Conservation (phyloP, 2,113 vertebrate species). For the Diadophis punctatus region DNA sequence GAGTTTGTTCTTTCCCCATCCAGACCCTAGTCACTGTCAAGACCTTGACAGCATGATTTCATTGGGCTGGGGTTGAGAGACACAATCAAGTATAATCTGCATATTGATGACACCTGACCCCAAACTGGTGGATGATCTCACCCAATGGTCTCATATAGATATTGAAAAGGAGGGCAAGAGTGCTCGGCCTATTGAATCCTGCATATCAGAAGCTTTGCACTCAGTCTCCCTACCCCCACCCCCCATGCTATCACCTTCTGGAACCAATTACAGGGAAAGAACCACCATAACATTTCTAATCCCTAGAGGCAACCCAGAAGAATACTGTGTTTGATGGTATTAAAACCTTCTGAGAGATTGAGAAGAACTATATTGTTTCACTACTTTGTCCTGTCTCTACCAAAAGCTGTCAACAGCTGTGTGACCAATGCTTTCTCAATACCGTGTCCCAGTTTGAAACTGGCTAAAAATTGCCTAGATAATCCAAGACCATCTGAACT, state of each 20-base stretch:
- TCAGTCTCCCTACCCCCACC: background rate
- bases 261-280: background rate
- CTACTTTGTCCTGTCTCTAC: background rate
- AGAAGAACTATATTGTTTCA: background rate
- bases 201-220: background rate
- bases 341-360: background rate
- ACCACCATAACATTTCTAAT: background rate
- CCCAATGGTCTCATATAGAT: background rate
- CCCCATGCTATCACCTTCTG: background rate
- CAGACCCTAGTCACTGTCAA: background rate
- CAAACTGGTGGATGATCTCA: background rate
- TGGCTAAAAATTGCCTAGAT: background rate
- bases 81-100: background rate
- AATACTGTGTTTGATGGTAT: background rate
- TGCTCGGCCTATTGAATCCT: background rate
- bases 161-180: background rate
- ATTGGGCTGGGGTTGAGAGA: background rate
- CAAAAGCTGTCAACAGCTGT: background rate
- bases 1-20: background rate
- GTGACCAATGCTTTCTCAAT: background rate
- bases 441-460: background rate
- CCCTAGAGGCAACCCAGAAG: background rate
- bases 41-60: background rate
- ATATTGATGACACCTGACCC: background rate
- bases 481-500: background rate